Evolutionary conservation across 2,113 vertebrate genomes (phyloP).

Genomic region (Fulmarus glacialis): DNA sequence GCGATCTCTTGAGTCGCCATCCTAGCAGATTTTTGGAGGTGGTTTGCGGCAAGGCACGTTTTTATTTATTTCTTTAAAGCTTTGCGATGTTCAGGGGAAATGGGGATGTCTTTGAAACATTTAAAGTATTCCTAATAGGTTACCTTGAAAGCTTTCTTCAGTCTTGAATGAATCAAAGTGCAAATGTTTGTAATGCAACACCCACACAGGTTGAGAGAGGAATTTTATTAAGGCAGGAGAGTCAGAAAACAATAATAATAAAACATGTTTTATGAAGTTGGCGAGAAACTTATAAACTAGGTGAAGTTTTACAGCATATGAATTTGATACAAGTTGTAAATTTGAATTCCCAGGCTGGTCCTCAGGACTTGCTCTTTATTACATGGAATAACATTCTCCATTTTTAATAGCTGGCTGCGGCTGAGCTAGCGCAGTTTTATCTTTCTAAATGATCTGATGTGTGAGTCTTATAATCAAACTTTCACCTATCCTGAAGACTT

Average conservation of each 20-base stretch:
- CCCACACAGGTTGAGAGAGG: conserved; percentile 33
- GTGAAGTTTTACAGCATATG: conserved; percentile 59
- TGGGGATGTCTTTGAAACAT: background rate
- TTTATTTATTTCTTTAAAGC: conserved; percentile 15
- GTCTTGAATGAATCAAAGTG: conserved; percentile 62
- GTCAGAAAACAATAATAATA: conserved; percentile 74
- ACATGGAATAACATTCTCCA: conserved; percentile 47
- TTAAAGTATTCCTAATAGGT: conserved; percentile 47
- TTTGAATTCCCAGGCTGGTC: conserved; percentile 51
- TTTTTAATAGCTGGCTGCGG: conserved; percentile 34
- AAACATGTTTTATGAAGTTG: conserved; percentile 76
- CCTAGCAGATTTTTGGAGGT: background rate
- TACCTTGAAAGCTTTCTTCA: conserved; percentile 63
- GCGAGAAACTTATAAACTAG: conserved; percentile 63
- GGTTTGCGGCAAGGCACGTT: background rate
- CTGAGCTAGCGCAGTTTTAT: background rate
- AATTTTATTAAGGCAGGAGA: conserved; percentile 72
- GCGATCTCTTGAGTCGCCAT: background rate
- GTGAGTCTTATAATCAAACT: background rate
- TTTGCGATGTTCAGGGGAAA: background rate
- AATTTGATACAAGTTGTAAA: conserved; percentile 64
- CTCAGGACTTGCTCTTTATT: conserved; percentile 45
- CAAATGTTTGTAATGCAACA: conserved; percentile 39
- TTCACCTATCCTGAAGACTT: background rate
- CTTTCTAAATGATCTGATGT: conserved; percentile 9